Evolutionary conservation across 1,140 invertebrate species (phyloP), one percentile per base, ranked within the genome.

Genomic region (Achroia grisella): DNA sequence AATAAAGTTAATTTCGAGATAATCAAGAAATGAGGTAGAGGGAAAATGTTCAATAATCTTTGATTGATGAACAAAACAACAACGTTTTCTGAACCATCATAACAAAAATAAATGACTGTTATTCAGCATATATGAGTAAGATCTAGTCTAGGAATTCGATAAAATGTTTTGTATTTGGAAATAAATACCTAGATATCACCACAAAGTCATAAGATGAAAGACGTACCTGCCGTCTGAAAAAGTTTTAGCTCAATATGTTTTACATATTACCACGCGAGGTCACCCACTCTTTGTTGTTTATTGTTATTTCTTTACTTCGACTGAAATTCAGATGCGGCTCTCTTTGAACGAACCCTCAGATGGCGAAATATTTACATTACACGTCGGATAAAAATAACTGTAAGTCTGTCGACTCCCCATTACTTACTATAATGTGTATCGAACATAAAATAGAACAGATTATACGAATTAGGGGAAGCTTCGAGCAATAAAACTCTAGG

Each of bases 361-460:
- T 59, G 63, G 57, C 49, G 76, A 70, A 75, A 77, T 80, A 80
- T 80, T 78, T 81, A 74, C 57, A 37, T 69, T 64, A 64, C 47
- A 48, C 59, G 62, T 71, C 57, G 56, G 58, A 62, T 67, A 64
- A 61, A 70, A 73, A 73, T 66, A 79, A 63, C 61, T 64, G 43
- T 57, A 56, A 74, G 62, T 71, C 68, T 76, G 65, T 80, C 71
- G 65, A 64, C 70, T 67, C 57, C 37, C 64, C 69, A 69, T 80
- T 71, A 78, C 57, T 76, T 72, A 64, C 45, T 55, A 64, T 71
- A 77, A 73, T 70, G 57, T 55, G 61, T 74, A 70, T 50, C 40
- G 59, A 61, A 69, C 58, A 51, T 51, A 72, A 79, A 79, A 70
- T 52, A 67, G 65, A 75, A 71, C 62, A 71, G 64, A 60, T 62